Percentiles rank a stretch among this genome's conserved stretches.
Evolutionary conservation across 2,797 vertebrate genomes (phyloP).

Genomic region (Eulemur coronatus): DNA sequence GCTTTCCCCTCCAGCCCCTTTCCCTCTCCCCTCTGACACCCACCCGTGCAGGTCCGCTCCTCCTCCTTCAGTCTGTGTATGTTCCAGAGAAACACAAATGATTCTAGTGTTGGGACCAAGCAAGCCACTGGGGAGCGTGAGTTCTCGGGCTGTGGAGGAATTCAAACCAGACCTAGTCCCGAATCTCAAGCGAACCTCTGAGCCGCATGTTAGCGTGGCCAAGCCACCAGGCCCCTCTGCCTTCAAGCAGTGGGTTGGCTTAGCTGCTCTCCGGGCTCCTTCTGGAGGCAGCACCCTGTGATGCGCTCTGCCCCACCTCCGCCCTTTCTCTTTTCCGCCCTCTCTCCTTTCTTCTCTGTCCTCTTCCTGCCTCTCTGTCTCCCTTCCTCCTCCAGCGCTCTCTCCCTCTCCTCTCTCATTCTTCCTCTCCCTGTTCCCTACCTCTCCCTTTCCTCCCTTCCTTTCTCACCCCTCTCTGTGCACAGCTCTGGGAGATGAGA

Average conservation of each 20-base stretch:
- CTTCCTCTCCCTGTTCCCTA: neutral
- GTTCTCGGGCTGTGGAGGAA: neutral
- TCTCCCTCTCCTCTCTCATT: too few relatives aligned
- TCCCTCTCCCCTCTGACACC: neutral
- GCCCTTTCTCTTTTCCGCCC: neutral
- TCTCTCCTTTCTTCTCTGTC: too few relatives aligned
- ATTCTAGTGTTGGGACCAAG: neutral
- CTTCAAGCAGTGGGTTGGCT: neutral
- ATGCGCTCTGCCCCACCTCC: fast-evolving
- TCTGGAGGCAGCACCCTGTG: neutral
- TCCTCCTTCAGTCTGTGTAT: fast-evolving
- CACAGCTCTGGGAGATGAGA: neutral
- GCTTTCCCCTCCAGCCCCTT: neutral
- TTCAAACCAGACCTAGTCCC: neutral
- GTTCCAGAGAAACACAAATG: neutral
- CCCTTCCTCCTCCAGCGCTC: neutral
- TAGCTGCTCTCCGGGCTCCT: neutral
- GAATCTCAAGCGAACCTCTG: neutral
- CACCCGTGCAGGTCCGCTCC: neutral
- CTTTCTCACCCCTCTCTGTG: neutral
- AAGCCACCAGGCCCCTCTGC: neutral
- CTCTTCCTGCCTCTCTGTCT: neutral
- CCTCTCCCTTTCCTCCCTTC: neutral
- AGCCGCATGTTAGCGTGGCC: neutral
- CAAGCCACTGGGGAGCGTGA: neutral